Base-by-base conservation (phyloP, 2,113 vertebrate species). In the Serinus canaria region DNA sequence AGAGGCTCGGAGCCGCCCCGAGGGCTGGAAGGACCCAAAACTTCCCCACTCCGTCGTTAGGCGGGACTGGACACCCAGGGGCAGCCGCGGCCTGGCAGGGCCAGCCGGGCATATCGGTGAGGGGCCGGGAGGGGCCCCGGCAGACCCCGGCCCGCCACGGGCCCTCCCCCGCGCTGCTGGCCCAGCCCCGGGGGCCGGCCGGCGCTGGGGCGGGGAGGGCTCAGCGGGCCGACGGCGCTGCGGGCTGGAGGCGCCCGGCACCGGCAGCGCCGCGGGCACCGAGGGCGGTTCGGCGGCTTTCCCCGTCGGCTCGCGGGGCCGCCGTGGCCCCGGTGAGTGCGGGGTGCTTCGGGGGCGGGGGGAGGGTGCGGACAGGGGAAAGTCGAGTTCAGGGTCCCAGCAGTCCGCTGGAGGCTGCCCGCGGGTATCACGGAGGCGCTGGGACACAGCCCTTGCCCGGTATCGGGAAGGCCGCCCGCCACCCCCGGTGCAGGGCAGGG, bases 111-210 rank as follows among this genome's bases (percentile, higher is more conserved):
- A 37, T 16, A 17, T 68, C 16, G 2, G 30, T 8, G 17, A 25
- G 60, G 60, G 44, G 8, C 16, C 33, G 35, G 33, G 9, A 35
- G 31, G 30, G 35, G 46, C 30, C 60, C 17, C 55, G 19, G 31
- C 50, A 46, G 85, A 58, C 89, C 78, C 88, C 58, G 10, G 62
- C 78, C 73, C 15, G 33, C 35, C 17, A 20, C 66, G 66, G 66
- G 86, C 76, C 93, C 93, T 90, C 86, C 90, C 86, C 76, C 53
- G 59, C 37, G 10, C 25, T 56, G 43, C 75, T 92, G 89, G 90
- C 82, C 82, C 94, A 50, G 83, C 90, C 90, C 93, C 67, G 30
- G 67, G 77, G 80, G 89, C 79, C 50, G 89, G 79, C 41, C 87
- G 62, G 90, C 52, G n/a, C 53, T 50, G 67, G 60, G 77, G 18